A percentile compares a stretch with the other conserved stretches of the same genome.
Evolutionary conservation across 2,113 vertebrate species (phyloP).

Genomic region (Spheniscus mendiculus): DNA sequence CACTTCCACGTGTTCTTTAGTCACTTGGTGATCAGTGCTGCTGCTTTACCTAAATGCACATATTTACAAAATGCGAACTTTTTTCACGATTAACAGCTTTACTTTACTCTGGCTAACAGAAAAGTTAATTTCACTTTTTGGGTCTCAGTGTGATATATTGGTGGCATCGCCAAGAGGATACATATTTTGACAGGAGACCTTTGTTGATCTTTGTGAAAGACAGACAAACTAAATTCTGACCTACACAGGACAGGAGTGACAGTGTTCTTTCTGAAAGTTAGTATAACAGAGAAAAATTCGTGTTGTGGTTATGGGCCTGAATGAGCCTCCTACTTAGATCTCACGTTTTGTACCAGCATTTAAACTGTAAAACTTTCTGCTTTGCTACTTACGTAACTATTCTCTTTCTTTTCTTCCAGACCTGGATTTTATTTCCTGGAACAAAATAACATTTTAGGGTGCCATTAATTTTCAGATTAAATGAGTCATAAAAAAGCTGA

Average conservation of each 20-base stretch:
- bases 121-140: not conserved
- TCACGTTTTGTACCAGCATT: not conserved
- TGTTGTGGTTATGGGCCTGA: not conserved
- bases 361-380: not conserved
- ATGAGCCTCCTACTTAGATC: not conserved
- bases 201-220: not conserved
- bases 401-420: not conserved
- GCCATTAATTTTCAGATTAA: conserved; percentile 57
- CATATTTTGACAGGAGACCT: not conserved
- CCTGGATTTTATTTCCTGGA: conserved; percentile 52
- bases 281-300: not conserved
- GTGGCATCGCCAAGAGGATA: not conserved
- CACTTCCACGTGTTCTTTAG: not conserved
- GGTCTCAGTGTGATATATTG: not conserved
- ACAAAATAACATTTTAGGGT: conserved; percentile 26
- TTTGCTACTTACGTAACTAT: not conserved
- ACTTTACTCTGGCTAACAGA: not conserved
- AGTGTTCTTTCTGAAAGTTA: not conserved
- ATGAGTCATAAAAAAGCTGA: conserved; percentile 51
- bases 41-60: not conserved
- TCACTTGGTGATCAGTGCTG: not conserved
- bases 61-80: not conserved
- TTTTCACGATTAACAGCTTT: not conserved
- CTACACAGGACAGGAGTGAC: not conserved
- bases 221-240: not conserved